phyloP scores from a whole-genome alignment of 2,888 invertebrate species.

The Sipunculus nudus region DNA sequence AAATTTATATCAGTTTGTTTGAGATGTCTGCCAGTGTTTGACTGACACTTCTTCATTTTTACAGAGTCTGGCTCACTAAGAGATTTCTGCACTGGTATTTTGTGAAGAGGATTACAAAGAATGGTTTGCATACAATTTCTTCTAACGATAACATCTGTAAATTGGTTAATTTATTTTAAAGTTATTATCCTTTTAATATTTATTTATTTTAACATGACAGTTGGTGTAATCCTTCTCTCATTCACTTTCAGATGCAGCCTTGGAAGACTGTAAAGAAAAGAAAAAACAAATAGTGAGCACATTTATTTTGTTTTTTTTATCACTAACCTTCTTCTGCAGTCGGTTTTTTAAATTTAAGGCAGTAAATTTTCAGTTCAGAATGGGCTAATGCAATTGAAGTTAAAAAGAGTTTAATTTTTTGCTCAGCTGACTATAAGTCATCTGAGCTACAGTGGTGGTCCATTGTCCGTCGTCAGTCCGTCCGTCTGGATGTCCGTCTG shows the following conservation, averaged over 20 bases:
- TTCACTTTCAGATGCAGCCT: conserved; percentile 3
- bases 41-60: conserved; percentile 28
- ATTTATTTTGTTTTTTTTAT: not conserved
- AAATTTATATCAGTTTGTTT: no score
- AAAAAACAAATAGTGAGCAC: conserved; percentile 29
- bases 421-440: no score
- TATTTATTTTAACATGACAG: no score
- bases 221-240: no score
- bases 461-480: no score
- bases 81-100: conserved; percentile 88
- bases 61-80: conserved; percentile 81
- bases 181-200: not conserved
- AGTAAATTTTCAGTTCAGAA: no score
- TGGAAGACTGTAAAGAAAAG: conserved; percentile 22
- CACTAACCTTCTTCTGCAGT: not conserved
- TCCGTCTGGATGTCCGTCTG: no score
- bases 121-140: conserved; percentile 15
- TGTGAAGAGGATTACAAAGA: conserved; percentile 33
- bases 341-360: no score
- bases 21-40: not conserved
- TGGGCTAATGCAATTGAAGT: no score
- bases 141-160: not conserved
- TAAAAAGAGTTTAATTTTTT: no score
- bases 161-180: not conserved
- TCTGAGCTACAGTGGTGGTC: no score